Evolutionary conservation across 2,113 vertebrate genomes (phyloP).

Genomic region (Isurus oxyrinchus): DNA sequence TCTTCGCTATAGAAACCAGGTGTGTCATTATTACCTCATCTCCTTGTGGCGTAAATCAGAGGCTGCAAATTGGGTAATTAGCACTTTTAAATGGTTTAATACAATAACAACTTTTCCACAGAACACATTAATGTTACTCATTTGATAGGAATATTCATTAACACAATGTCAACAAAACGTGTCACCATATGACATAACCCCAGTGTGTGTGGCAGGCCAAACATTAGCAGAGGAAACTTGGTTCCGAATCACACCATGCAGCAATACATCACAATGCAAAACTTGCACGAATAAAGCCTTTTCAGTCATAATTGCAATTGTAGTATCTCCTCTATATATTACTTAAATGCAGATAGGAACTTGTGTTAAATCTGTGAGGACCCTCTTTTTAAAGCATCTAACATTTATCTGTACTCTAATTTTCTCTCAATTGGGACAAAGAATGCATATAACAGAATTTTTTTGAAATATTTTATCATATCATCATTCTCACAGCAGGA

Average conservation of each 20-base stretch:
- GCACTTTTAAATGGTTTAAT: conserved; percentile 3
- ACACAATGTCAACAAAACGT: background rate
- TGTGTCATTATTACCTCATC: background rate
- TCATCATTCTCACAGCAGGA: background rate
- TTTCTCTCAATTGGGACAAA: background rate
- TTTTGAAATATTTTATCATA: background rate
- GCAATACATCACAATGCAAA: background rate
- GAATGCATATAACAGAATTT: background rate
- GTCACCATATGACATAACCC: background rate
- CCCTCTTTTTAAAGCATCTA: background rate
- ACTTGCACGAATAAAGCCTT: background rate
- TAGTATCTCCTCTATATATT: background rate
- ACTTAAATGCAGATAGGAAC: background rate
- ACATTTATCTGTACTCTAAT: background rate
- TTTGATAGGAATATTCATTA: background rate
- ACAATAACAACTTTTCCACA: conserved; percentile 3
- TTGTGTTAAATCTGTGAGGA: background rate
- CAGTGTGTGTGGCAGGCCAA: background rate
- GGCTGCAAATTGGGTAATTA: conserved; percentile 2
- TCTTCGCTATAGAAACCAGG: background rate
- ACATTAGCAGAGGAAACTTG: background rate
- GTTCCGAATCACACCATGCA: background rate
- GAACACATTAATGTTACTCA: background rate
- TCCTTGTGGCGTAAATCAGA: background rate
- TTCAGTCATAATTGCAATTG: background rate